Evolutionary conservation across 2,797 vertebrate genomes (phyloP).

Genomic region (Tinamus major): DNA sequence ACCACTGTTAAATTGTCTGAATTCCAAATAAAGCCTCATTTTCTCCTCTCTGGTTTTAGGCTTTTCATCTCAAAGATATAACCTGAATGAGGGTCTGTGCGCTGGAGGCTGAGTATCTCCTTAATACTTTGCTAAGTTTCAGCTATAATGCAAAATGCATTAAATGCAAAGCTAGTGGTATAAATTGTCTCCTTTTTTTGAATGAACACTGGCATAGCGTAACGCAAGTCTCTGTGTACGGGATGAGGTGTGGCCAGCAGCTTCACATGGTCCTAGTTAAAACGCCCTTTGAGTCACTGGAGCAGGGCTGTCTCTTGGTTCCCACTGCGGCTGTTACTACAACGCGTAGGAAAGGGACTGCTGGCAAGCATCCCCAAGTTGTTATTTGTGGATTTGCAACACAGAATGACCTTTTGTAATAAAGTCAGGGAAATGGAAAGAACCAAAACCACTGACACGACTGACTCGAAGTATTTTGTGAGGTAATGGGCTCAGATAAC

Average conservation of each 20-base stretch:
- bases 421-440: not conserved
- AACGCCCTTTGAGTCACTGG: not conserved
- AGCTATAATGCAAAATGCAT: not conserved
- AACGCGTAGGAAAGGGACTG: not conserved
- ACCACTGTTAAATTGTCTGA: not conserved
- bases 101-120: not conserved
- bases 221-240: not conserved
- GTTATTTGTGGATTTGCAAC: not conserved
- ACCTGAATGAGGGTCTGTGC: accelerated
- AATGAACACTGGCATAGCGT: accelerated
- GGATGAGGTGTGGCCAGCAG: not conserved
- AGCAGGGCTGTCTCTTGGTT: not conserved
- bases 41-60: not conserved
- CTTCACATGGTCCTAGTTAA: not conserved
- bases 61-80: not conserved
- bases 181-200: not conserved
- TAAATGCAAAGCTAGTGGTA: not conserved
- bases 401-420: not conserved
- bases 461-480: not conserved
- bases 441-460: not conserved
- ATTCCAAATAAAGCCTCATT: not conserved
- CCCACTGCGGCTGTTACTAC: not conserved
- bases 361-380: not conserved
- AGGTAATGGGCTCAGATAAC: not conserved
- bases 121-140: not conserved